Evolutionary conservation across 1,140 invertebrate genomes (phyloP), one percentile per base, ranked within the genome.

Genomic region (Rhyacophila brunnea): DNA sequence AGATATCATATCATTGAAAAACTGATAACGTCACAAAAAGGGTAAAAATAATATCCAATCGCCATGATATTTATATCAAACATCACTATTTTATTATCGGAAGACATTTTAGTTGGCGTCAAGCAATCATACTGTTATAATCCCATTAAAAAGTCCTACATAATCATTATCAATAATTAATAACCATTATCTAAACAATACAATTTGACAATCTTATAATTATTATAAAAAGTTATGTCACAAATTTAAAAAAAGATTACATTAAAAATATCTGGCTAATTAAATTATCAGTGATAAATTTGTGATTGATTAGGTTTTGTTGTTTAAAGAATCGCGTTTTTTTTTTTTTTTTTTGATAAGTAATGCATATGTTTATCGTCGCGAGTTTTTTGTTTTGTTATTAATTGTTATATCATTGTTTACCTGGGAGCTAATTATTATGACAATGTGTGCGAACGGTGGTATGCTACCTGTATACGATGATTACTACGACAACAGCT

Each of bases 401-500:
- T 28, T 28, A n/a, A n/a, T n/a, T n/a, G n/a, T n/a, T n/a, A n/a
- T n/a, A n/a, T n/a, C n/a, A 28, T 28, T 28, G 23, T 28, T 28
- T 28, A 3, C 23, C 23, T 5, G 9, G 4, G 9, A 28, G 23
- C 20, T 43, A 46, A 58, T n/a, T n/a, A 72, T 67, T 57, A 80
- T 78, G 75, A 80, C 67, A 73, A 81, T 80, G 77, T 78, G 79
- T 70, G 77, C 78, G 14, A 64, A 61, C 62, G 70, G 69, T 19
- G 75, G 78, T 44, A 74, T 77, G 73, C 71, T 70, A 32, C 75
- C 74, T 42, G 71, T 69, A 11, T 79, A 80, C 40, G 80, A 85
- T 63, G 84, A 86, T 57, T 81, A 77, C 60, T 87, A 87, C 65
- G 85, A 87, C 66, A 77, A 80, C 62, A 80, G 80, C 61, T 87